Evolutionary conservation across 1,140 invertebrate species (phyloP).

Genomic region (Heliconius eleuchia): DNA sequence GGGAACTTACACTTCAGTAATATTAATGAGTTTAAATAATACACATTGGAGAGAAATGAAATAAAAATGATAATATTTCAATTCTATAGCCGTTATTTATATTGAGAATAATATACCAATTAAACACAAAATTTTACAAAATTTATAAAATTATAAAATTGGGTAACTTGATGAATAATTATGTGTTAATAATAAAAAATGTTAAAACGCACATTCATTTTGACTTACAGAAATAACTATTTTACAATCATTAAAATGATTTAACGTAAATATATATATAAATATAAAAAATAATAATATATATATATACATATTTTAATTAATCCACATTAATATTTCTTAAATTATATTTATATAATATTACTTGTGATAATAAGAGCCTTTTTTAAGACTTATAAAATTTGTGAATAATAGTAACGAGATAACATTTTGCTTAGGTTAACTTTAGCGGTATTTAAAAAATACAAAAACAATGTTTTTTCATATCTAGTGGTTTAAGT

Average conservation of each 20-base stretch:
- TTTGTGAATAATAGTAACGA: not conserved
- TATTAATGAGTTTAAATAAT: not conserved
- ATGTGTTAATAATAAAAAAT: not conserved
- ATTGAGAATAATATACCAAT: not conserved
- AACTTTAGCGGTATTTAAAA: not conserved
- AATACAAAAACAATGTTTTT: not conserved
- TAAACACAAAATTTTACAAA: no score
- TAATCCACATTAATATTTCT: not conserved
- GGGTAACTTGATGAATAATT: not conserved
- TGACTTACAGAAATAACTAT: not conserved
- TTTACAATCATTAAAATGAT: conserved; percentile 1
- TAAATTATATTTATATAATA: not conserved
- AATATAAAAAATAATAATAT: not conserved
- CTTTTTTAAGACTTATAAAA: conserved; percentile 5
- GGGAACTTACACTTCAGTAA: not conserved
- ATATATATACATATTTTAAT: not conserved
- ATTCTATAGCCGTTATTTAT: not conserved
- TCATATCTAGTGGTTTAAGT: not conserved
- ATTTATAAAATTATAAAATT: no score
- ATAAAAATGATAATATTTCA: not conserved
- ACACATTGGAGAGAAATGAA: not conserved
- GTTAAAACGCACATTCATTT: not conserved
- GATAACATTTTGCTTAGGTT: not conserved
- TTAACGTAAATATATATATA: not conserved
- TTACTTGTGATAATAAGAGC: not conserved